Conservation (phyloP, 1,140 invertebrate genomes). For the Scaptomyza graminum region DNA sequence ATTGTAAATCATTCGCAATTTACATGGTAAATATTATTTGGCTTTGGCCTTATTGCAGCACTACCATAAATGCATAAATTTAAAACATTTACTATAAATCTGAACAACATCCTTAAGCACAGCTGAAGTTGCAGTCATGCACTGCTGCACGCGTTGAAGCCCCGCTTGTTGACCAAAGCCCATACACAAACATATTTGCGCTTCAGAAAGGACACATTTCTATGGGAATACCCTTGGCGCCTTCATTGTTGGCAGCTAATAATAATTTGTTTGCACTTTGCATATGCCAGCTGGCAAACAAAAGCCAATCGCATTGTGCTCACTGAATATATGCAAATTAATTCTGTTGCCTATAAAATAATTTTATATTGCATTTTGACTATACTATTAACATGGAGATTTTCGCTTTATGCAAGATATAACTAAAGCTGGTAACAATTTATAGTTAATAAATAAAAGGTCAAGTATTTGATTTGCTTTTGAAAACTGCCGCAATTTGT, state of each 20-base stretch:
- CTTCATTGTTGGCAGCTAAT: constrained; percentile 77
- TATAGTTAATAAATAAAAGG: not conserved
- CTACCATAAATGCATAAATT: constrained; percentile 7
- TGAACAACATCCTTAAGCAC: constrained; percentile 26
- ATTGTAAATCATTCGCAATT: constrained; percentile 73
- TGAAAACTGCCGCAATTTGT: constrained; percentile 2
- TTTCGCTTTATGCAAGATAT: no score
- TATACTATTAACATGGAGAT: no score
- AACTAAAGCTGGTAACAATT: not conserved
- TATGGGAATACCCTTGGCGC: constrained; percentile 68
- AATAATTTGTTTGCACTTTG: constrained; percentile 81
- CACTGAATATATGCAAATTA: not conserved
- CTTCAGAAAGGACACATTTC: constrained; percentile 46
- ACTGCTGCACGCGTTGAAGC: constrained; percentile 54
- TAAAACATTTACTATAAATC: constrained; percentile 17
- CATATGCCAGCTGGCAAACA: constrained; percentile 67
- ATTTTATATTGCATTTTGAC: no score
- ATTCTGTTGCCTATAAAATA: not conserved
- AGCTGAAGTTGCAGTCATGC: constrained; percentile 42
- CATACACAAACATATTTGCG: constrained; percentile 28
- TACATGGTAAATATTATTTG: constrained; percentile 46
- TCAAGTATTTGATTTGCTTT: not conserved
- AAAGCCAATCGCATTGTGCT: constrained; percentile 32
- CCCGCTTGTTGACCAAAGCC: constrained; percentile 35
- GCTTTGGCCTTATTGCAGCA: constrained; percentile 59